Percentiles rank a stretch among this genome's conserved stretches.
Conservation (phyloP, 30 jellyfish, hydroid and myxozoan species). For the Hydractinia echinata region DNA sequence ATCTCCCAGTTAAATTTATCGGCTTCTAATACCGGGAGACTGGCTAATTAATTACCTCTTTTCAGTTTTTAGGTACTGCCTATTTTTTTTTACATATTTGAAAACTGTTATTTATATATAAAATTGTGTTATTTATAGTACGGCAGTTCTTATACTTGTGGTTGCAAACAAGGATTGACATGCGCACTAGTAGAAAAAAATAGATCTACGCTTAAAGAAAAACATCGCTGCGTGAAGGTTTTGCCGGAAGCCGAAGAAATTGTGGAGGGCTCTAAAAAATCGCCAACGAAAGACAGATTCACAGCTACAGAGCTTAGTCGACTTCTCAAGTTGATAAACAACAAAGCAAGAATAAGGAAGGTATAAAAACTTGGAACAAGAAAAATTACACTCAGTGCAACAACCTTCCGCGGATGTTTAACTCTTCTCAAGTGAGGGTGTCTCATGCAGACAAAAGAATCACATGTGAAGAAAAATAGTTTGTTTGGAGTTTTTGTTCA, state of each 20-base stretch:
- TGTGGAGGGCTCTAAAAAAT: background rate
- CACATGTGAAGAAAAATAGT: too few relatives aligned
- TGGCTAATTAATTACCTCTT: too few relatives aligned
- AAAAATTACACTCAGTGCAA: too few relatives aligned
- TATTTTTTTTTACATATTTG: background rate
- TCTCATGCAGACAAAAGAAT: too few relatives aligned
- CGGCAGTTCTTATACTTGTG: background rate
- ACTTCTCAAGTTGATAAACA: background rate
- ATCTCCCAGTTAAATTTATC: too few relatives aligned
- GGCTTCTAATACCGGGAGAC: too few relatives aligned
- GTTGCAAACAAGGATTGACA: slow-evolving; percentile 6
- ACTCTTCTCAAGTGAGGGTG: too few relatives aligned
- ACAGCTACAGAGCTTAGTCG: slow-evolving; percentile 5
- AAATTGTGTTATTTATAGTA: background rate
- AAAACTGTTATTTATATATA: background rate
- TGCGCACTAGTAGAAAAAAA: slow-evolving; percentile 11
- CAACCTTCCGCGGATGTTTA: too few relatives aligned
- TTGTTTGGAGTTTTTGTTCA: too few relatives aligned
- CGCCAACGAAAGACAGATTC: background rate
- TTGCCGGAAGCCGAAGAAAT: background rate
- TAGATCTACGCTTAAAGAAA: background rate
- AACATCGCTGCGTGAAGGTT: slow-evolving; percentile 2
- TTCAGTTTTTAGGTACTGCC: too few relatives aligned
- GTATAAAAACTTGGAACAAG: background rate
- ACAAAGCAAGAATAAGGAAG: background rate